Conservation (phyloP, 2,113 vertebrate species). For the Gnathonemus echidnorhynchus region DNA sequence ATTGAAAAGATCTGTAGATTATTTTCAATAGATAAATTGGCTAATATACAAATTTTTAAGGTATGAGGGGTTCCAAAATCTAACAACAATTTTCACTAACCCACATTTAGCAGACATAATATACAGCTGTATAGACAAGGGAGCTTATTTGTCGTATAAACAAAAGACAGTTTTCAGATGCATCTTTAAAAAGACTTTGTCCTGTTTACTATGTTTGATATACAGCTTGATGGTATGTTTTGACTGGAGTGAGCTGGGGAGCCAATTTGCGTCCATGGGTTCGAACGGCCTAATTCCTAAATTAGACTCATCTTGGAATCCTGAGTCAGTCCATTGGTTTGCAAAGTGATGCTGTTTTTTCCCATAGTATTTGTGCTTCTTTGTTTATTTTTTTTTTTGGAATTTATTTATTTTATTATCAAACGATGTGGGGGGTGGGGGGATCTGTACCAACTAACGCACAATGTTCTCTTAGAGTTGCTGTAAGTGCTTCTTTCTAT, state of each 20-base stretch:
- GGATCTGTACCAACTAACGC: constrained; percentile 53
- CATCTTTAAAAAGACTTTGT: constrained; percentile 41
- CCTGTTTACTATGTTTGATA: constrained; percentile 26
- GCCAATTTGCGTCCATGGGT: constrained; percentile 24
- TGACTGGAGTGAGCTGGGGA: constrained; percentile 33
- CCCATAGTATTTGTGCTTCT: constrained; percentile 83
- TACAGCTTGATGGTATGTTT: constrained; percentile 22
- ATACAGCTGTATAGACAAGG: constrained; percentile 60
- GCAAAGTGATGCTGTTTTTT: constrained; percentile 77
- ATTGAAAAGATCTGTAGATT: constrained; percentile 29
- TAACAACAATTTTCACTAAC: constrained; percentile 68
- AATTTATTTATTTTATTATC: constrained; percentile 57
- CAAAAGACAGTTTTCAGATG: constrained; percentile 39
- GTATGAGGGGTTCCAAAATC: constrained; percentile 56
- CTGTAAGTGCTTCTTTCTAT: not conserved
- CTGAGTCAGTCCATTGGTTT: constrained; percentile 79
- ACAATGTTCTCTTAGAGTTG: constrained; percentile 26
- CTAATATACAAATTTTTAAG: constrained; percentile 69
- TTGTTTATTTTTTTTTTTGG: constrained; percentile 42
- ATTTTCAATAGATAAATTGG: constrained; percentile 50
- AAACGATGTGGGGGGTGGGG: constrained; percentile 50
- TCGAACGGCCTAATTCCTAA: constrained; percentile 26
- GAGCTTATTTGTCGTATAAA: constrained; percentile 42
- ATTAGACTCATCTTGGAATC: constrained; percentile 47
- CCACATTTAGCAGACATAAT: constrained; percentile 69